Conservation (phyloP, 2,888 invertebrate species). For the Diadromus collaris region DNA sequence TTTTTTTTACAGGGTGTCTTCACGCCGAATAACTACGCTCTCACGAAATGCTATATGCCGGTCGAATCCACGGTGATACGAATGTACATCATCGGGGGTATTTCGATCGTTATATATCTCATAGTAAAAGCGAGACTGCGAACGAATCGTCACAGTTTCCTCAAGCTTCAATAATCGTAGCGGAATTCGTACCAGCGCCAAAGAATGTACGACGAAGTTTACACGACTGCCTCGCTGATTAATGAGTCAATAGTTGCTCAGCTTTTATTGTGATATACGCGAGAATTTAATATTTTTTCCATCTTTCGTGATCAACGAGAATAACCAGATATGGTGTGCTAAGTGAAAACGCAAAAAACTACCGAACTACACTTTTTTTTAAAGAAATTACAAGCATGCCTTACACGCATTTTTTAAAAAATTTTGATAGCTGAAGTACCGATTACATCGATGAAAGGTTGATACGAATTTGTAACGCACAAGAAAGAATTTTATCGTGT, state of each 20-base stretch:
- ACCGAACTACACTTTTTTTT: slow-evolving; percentile 11
- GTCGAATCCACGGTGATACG: slow-evolving; percentile 87
- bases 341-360: background rate
- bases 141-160: slow-evolving; percentile 64
- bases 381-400: slow-evolving; percentile 21
- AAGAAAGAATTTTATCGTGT: slow-evolving; percentile 12
- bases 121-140: slow-evolving; percentile 67
- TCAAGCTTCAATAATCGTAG: slow-evolving; percentile 67
- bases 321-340: slow-evolving; percentile 5
- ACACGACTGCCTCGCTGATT: background rate
- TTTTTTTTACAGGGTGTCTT: slow-evolving; percentile 85
- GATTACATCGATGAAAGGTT: slow-evolving; percentile 30
- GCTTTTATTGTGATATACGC: background rate
- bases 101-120: slow-evolving; percentile 79
- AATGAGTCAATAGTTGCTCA: background rate
- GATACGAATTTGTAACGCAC: slow-evolving; percentile 12
- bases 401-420: slow-evolving; percentile 24
- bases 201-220: background rate
- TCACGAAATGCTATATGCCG: slow-evolving; percentile 92
- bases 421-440: slow-evolving; percentile 20
- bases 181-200: background rate
- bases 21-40: slow-evolving; percentile 86
- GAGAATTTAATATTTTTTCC: background rate
- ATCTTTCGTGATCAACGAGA: background rate
- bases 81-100: slow-evolving; percentile 82